phyloP scores from a whole-genome alignment of 64 coral and sea anemone species.

The Stichodactyla mertensii region DNA sequence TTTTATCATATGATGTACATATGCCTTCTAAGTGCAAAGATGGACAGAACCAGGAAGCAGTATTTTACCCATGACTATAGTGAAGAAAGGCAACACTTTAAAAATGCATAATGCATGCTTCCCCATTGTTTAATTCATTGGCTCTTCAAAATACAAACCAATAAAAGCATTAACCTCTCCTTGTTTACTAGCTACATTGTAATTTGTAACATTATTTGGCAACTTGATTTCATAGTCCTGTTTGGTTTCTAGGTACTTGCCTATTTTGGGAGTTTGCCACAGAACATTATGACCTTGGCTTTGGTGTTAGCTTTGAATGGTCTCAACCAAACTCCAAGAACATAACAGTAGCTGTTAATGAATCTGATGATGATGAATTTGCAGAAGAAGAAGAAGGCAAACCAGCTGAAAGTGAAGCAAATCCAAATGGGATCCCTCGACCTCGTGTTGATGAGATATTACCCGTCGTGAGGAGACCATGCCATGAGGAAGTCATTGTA shows the following conservation, averaged over 20 bases:
- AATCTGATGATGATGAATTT: conserved; percentile 90
- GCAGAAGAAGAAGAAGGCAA: conserved; percentile 69
- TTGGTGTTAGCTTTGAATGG: conserved; percentile 98
- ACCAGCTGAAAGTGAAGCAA: conserved; percentile 40
- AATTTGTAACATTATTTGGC: neutral
- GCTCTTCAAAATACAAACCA: no score
- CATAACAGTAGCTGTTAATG: conserved; percentile 87
- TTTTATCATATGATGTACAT: no score
- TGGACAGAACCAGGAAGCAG: no score
- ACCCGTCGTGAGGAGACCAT: conserved; percentile 88
- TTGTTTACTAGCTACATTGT: neutral
- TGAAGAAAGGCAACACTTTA: no score
- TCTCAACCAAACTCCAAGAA: conserved; percentile 71
- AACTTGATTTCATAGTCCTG: neutral
- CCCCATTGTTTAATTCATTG: no score
- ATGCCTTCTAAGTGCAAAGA: no score
- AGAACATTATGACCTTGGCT: conserved; percentile 90
- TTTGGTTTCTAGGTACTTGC: conserved; percentile 67
- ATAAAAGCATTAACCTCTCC: no score
- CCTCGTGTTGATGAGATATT: conserved; percentile 86
- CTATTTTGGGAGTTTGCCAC: conserved; percentile 99
- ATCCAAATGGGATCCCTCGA: neutral
- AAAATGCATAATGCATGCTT: no score
- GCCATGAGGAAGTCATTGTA: conserved; percentile 96
- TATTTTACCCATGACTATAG: no score